These are phyloP conservation scores for Dermochelys coriacea DNA, from an alignment of 2,797 vertebrate species.

Conservation along the genomic window DNA sequence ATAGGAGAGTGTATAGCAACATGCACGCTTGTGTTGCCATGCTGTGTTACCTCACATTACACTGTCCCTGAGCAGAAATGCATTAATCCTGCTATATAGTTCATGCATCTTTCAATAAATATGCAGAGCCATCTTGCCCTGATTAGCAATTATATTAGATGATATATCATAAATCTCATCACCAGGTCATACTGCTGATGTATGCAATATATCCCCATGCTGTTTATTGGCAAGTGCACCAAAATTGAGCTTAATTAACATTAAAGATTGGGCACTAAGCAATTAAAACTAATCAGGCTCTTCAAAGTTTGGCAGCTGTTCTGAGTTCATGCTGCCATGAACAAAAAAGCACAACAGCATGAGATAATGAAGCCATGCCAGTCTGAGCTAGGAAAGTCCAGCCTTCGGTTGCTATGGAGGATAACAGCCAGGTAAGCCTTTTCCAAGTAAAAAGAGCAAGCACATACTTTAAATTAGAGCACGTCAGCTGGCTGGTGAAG, in stretches of 20 bases:
- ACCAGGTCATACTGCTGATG: not conserved
- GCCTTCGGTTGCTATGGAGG: not conserved
- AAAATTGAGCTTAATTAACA: not conserved
- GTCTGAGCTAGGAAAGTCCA: not conserved
- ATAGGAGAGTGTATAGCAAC: not conserved
- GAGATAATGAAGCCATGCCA: not conserved
- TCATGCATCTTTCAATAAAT: not conserved
- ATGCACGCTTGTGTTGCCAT: not conserved
- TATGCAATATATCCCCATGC: not conserved
- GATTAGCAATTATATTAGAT: not conserved
- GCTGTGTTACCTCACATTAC: not conserved
- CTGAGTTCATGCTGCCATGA: not conserved
- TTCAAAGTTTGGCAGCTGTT: not conserved
- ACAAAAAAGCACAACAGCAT: not conserved
- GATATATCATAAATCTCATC: not conserved
- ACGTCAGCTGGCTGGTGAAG: not conserved
- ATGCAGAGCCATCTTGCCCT: not conserved
- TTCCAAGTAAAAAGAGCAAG: not conserved
- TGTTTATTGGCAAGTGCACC: not conserved
- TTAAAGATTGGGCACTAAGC: not conserved
- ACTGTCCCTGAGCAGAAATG: not conserved
- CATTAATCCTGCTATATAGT: not conserved
- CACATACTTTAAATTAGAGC: not conserved
- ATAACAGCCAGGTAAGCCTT: not conserved
- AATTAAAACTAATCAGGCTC: not conserved